phyloP scores from a whole-genome alignment of 2,888 invertebrate species.

The Onthophagus sagittarius region DNA sequence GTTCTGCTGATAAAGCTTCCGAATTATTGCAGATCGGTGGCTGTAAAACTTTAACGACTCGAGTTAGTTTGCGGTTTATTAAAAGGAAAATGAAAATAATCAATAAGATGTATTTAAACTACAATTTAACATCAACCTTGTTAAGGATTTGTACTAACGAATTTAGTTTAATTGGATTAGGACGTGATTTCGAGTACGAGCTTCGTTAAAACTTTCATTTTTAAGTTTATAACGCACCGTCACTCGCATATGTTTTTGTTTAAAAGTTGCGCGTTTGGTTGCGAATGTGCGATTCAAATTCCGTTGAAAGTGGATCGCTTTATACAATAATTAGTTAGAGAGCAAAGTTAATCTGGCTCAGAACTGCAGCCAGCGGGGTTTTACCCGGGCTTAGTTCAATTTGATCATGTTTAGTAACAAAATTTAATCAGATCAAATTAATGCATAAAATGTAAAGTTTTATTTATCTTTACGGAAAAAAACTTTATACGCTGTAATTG shows the following conservation, averaged over 20 bases:
- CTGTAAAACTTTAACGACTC: background rate
- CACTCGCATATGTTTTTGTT: too few relatives aligned
- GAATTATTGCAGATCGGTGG: background rate
- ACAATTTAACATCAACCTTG: background rate
- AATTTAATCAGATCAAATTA: background rate
- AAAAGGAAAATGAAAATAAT: background rate
- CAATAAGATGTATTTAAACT: background rate
- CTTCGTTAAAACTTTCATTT: too few relatives aligned
- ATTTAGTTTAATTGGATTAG: too few relatives aligned
- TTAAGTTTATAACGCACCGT: too few relatives aligned
- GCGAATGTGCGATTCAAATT: background rate
- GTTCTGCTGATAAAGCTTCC: background rate
- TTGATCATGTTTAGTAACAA: background rate
- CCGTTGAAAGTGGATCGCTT: background rate
- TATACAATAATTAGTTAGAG: background rate
- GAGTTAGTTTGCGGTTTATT: background rate
- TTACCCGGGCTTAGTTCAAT: background rate
- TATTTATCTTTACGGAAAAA: too few relatives aligned
- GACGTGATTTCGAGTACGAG: too few relatives aligned
- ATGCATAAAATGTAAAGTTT: background rate
- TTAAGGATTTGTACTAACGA: too few relatives aligned
- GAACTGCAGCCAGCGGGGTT: background rate
- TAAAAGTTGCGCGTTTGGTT: background rate
- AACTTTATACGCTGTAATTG: background rate
- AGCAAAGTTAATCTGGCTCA: background rate